A percentile compares a stretch with the other conserved stretches of the same genome.
These are phyloP conservation scores for Drosophila elegans DNA, from an alignment of 1,140 invertebrate genomes.

Conservation along the genomic window DNA sequence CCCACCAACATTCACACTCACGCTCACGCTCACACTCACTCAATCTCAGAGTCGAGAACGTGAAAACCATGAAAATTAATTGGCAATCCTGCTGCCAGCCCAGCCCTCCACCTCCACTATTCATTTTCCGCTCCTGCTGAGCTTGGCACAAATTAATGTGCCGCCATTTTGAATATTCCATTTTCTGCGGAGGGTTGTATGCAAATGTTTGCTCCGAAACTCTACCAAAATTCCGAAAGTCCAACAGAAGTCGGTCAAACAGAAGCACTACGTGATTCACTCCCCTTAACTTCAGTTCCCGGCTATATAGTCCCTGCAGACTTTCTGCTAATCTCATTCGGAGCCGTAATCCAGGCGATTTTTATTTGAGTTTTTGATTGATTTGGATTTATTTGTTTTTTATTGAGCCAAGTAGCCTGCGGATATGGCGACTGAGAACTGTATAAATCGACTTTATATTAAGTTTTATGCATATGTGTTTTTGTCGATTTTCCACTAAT, in stretches of 20 bases:
- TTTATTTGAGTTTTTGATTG: constrained; percentile 75
- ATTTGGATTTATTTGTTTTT: constrained; percentile 50
- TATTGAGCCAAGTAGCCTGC: not conserved
- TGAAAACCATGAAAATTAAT: constrained; percentile 73
- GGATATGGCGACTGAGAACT: too few species aligned
- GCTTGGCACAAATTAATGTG: constrained; percentile 50
- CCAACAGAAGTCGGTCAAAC: constrained; percentile 53
- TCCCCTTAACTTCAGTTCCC: not conserved
- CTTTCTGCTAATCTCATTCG: constrained; percentile 41
- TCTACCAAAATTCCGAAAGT: constrained; percentile 15
- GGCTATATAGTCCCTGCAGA: too few species aligned
- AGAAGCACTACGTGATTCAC: constrained; percentile 36
- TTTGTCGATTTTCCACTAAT: too few species aligned
- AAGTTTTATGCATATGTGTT: too few species aligned
- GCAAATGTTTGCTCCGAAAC: constrained; percentile 54
- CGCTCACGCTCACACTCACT: not conserved
- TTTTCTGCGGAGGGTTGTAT: constrained; percentile 23
- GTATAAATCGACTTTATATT: too few species aligned
- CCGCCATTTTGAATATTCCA: constrained; percentile 43
- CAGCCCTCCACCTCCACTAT: not conserved
- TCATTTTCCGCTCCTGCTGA: constrained; percentile 40
- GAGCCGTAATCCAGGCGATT: constrained; percentile 10
- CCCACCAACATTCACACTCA: not conserved
- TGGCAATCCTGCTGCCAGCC: constrained; percentile 46
- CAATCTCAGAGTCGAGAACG: constrained; percentile 10